phyloP scores from a whole-genome alignment of 2,113 vertebrate species.

The Agelaius phoeniceus region DNA sequence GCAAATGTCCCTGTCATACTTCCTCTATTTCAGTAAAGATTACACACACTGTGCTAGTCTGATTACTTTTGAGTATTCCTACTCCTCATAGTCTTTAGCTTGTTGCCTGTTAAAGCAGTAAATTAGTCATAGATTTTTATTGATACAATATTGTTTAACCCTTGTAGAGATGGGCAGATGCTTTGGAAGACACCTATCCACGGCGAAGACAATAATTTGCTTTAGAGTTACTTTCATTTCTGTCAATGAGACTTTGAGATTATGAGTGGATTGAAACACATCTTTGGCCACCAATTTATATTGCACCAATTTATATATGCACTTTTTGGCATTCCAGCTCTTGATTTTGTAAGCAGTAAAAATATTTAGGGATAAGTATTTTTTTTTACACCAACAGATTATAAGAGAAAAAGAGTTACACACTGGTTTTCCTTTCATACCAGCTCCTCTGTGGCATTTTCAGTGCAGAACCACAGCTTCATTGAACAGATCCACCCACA shows the following conservation, averaged over 20 bases:
- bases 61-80: not conserved
- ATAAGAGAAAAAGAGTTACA: not conserved
- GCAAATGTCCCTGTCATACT: not conserved
- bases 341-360: not conserved
- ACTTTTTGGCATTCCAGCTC: not conserved
- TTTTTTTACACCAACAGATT: not conserved
- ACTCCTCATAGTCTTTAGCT: not conserved
- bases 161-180: not conserved
- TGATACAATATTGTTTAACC: not conserved
- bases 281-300: not conserved
- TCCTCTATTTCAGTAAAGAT: not conserved
- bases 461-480: not conserved
- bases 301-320: not conserved
- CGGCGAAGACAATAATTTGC: not conserved
- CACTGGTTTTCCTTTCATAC: not conserved
- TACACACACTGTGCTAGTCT: not conserved
- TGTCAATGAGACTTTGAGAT: not conserved
- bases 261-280: not conserved
- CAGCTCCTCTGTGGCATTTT: not conserved
- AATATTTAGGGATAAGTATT: not conserved
- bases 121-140: not conserved
- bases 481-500: not conserved
- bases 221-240: not conserved
- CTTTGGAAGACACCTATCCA: not conserved
- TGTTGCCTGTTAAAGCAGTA: not conserved